A percentile compares a stretch with the other conserved stretches of the same genome.
These are phyloP conservation scores for Acanthiza pusilla DNA, from an alignment of 2,797 vertebrate genomes.

Conservation along the genomic window DNA sequence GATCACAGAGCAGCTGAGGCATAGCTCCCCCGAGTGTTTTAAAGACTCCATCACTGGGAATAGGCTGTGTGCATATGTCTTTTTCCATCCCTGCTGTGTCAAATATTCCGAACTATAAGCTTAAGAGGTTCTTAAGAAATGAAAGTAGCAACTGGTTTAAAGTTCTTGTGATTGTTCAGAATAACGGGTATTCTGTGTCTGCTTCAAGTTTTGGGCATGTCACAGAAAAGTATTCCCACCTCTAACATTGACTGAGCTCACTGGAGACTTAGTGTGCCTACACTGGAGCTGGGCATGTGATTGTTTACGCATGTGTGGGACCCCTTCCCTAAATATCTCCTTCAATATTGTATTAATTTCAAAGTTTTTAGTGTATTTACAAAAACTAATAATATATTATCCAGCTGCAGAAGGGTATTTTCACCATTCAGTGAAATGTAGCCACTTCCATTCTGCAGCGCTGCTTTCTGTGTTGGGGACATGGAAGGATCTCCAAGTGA, in stretches of 20 bases:
- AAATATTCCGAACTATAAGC: background rate
- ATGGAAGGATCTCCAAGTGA: background rate
- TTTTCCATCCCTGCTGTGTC: background rate
- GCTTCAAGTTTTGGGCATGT: background rate
- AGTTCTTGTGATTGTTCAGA: background rate
- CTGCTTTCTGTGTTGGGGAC: background rate
- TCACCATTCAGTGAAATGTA: background rate
- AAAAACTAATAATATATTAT: background rate
- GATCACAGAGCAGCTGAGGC: background rate
- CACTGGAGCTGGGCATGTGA: background rate
- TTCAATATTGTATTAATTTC: background rate
- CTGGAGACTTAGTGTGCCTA: background rate
- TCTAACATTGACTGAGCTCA: background rate
- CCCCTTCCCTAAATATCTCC: background rate
- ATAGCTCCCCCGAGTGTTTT: background rate
- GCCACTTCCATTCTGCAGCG: rapidly evolving
- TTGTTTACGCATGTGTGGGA: background rate
- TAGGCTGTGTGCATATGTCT: background rate
- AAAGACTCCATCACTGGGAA: background rate
- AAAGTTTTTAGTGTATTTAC: background rate
- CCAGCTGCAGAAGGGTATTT: background rate
- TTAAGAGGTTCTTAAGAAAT: background rate
- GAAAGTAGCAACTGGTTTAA: background rate
- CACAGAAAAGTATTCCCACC: background rate
- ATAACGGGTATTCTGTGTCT: background rate